A percentile compares a stretch with the other conserved stretches of the same genome.
Evolutionary conservation across 1,140 invertebrate genomes (phyloP).

Genomic region (Neodiprion fabricii): DNA sequence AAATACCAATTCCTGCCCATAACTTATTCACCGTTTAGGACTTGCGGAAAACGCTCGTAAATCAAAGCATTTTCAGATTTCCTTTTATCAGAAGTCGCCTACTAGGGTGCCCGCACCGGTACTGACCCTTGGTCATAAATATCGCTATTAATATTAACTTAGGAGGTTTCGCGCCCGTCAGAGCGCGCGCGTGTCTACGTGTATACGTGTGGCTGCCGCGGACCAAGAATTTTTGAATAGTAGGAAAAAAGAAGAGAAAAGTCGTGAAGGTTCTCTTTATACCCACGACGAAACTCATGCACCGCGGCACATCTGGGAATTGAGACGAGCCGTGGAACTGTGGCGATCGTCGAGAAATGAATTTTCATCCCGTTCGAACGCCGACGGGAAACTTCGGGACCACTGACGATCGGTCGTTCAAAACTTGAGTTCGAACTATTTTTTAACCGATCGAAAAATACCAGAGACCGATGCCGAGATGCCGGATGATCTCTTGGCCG

Average conservation of each 20-base stretch:
- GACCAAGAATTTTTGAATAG: neutral
- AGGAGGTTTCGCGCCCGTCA: neutral
- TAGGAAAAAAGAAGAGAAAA: constrained; percentile 13
- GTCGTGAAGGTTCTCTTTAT: neutral
- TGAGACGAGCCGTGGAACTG: neutral
- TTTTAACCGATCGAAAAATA: no score
- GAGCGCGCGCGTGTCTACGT: neutral
- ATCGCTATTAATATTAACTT: constrained; percentile 8
- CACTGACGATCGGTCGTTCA: no score
- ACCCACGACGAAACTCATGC: constrained; percentile 14
- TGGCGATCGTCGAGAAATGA: neutral
- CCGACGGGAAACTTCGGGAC: no score
- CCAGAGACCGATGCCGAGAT: no score
- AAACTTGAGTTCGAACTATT: no score
- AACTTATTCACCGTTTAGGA: constrained; percentile 16
- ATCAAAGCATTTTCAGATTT: constrained; percentile 16
- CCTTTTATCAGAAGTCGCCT: constrained; percentile 11
- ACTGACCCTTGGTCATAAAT: constrained; percentile 5
- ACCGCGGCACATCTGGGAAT: constrained; percentile 15
- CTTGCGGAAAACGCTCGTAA: neutral
- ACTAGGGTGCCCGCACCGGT: neutral
- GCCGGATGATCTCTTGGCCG: no score
- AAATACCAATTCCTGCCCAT: constrained; percentile 8
- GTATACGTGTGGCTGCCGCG: neutral
- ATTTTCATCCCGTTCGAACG: neutral